Conservation (phyloP, 2,113 vertebrate species). For the Amphiprion percula region DNA sequence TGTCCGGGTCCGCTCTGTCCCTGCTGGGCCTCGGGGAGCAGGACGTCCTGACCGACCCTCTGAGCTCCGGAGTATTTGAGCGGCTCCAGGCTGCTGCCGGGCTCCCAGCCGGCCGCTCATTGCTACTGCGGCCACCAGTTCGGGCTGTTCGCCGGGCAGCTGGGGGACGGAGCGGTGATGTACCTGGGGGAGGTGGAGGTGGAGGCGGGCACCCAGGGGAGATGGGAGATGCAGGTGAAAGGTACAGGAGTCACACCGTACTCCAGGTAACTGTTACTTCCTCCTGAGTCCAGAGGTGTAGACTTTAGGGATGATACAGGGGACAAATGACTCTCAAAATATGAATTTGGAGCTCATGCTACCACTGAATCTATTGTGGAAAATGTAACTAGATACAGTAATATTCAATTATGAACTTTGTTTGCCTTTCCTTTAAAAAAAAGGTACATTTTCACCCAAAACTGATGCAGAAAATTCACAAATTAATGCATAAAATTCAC, state of each 20-base stretch:
- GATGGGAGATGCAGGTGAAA: constrained; percentile 93
- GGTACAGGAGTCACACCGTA: constrained; percentile 90
- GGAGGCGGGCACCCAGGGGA: constrained; percentile 63
- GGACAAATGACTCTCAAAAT: no score
- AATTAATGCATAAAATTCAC: no score
- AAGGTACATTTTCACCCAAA: no score
- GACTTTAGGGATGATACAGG: no score
- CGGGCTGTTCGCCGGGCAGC: constrained; percentile 90
- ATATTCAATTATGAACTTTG: no score
- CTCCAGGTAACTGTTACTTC: constrained; percentile 81
- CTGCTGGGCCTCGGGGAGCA: constrained; percentile 83
- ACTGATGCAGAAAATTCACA: no score
- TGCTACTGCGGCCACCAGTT: constrained; percentile 95
- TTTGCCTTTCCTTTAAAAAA: no score
- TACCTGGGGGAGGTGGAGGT: constrained; percentile 93
- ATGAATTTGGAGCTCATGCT: no score
- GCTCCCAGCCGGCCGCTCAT: constrained; percentile 89
- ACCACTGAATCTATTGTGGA: no score
- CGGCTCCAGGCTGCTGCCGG: constrained; percentile 86
- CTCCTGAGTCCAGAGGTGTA: no score
- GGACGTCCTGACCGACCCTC: constrained; percentile 70
- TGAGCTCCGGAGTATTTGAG: constrained; percentile 86
- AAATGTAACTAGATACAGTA: no score
- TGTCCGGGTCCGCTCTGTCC: constrained; percentile 84
- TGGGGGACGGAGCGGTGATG: constrained; percentile 91